These are phyloP conservation scores for Malurus elegans DNA, from an alignment of 2,113 vertebrate species.

Conservation along the genomic window DNA sequence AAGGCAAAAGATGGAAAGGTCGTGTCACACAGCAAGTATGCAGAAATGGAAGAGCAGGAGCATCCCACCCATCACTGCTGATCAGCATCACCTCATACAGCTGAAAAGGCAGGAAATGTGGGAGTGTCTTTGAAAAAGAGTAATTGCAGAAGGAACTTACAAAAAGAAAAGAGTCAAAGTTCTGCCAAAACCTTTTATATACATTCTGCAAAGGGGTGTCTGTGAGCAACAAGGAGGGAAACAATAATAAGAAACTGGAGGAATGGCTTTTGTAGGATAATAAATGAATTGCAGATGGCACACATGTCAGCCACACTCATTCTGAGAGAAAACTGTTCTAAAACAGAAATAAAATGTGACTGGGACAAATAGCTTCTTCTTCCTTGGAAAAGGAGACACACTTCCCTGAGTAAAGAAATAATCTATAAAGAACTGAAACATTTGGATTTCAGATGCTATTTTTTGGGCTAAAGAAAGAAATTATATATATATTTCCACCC, in stretches of 20 bases:
- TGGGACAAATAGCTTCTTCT: not conserved
- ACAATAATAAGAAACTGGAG: conserved; percentile 11
- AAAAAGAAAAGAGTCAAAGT: not conserved
- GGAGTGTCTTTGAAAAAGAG: not conserved
- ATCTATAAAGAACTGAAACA: not conserved
- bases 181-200: not conserved
- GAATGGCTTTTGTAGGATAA: not conserved
- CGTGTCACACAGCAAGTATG: not conserved
- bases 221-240: conserved; percentile 25
- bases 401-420: not conserved
- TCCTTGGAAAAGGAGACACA: not conserved
- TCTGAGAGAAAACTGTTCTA: conserved; percentile 1
- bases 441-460: not conserved
- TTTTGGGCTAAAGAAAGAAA: not conserved
- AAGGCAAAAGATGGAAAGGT: not conserved
- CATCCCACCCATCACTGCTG: not conserved
- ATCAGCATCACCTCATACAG: conserved; percentile 23
- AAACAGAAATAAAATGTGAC: not conserved
- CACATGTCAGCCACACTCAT: not conserved
- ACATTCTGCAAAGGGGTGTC: not conserved
- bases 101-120: not conserved
- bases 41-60: not conserved
- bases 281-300: conserved; percentile 36
- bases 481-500: too few species aligned
- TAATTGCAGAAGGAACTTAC: not conserved